These are phyloP conservation scores for Polypterus senegalus DNA, from an alignment of 2,113 vertebrate genomes.

Conservation along the genomic window DNA sequence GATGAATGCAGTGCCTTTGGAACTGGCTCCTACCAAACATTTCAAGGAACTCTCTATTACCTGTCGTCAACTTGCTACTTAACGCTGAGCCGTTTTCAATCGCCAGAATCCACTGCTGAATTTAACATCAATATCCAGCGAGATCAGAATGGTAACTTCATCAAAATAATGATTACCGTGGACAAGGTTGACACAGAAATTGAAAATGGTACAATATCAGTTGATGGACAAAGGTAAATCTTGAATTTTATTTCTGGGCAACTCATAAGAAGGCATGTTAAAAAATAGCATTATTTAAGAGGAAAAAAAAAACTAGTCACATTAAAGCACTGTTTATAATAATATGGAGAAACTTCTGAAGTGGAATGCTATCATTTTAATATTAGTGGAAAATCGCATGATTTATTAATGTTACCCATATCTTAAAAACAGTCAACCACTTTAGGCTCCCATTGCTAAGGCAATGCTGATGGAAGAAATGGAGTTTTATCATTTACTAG, in stretches of 20 bases:
- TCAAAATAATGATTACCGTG: conserved; percentile 32
- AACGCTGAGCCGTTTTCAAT: conserved; percentile 35
- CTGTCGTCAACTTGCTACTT: conserved; percentile 35
- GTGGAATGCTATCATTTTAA: too few relatives aligned
- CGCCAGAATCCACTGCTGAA: conserved; percentile 27
- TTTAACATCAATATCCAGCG: conserved; percentile 27
- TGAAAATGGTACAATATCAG: conserved; percentile 23
- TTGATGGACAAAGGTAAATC: too few relatives aligned
- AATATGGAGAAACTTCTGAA: too few relatives aligned
- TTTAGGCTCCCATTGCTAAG: too few relatives aligned
- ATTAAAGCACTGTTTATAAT: background rate
- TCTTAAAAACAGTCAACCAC: too few relatives aligned
- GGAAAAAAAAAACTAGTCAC: conserved; percentile 22
- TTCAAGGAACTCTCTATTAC: conserved; percentile 24
- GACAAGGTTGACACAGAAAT: conserved; percentile 40
- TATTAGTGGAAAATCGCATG: too few relatives aligned
- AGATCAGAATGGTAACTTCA: conserved; percentile 27
- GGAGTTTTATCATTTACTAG: too few relatives aligned
- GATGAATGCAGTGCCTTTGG: conserved; percentile 43
- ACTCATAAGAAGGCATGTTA: too few relatives aligned
- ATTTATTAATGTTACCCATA: too few relatives aligned
- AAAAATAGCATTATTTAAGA: conserved; percentile 21
- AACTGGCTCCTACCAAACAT: conserved; percentile 39
- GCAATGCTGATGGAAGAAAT: too few relatives aligned
- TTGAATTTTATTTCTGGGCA: too few relatives aligned